A percentile compares a stretch with the other conserved stretches of the same genome.
These are phyloP conservation scores for Scolopax bukidnonensis DNA, from an alignment of 2,797 vertebrate genomes.

Conservation along the genomic window DNA sequence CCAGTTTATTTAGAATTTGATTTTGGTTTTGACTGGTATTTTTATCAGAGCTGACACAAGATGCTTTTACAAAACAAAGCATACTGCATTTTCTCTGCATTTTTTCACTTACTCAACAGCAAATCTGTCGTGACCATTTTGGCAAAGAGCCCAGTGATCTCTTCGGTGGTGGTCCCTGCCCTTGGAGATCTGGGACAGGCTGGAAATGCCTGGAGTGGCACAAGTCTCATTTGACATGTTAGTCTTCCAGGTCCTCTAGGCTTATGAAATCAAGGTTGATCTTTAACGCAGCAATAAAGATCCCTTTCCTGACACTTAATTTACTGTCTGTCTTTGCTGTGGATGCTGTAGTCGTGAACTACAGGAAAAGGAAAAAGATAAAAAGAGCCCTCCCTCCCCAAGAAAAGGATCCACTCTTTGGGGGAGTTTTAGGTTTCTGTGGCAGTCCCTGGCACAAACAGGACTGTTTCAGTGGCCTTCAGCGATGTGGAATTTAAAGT, in stretches of 20 bases:
- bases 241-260: not conserved
- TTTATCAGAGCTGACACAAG: not conserved
- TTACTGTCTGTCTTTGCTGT: not conserved
- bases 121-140: not conserved
- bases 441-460: not conserved
- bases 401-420: not conserved
- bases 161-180: not conserved
- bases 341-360: not conserved
- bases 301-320: not conserved
- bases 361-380: not conserved
- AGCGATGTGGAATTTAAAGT: not conserved
- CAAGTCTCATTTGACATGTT: accelerated
- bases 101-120: not conserved
- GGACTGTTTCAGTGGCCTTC: not conserved
- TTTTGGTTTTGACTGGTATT: not conserved
- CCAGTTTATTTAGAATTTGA: not conserved
- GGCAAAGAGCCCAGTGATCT: not conserved
- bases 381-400: not conserved
- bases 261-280: not conserved
- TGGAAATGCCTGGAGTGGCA: not conserved
- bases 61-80: not conserved
- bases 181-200: not conserved
- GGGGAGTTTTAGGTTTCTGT: not conserved
- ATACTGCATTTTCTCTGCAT: not conserved
- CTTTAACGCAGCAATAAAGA: not conserved